Evolutionary conservation across 2,113 vertebrate genomes (phyloP).

Genomic region (Sminthopsis crassicaudata): DNA sequence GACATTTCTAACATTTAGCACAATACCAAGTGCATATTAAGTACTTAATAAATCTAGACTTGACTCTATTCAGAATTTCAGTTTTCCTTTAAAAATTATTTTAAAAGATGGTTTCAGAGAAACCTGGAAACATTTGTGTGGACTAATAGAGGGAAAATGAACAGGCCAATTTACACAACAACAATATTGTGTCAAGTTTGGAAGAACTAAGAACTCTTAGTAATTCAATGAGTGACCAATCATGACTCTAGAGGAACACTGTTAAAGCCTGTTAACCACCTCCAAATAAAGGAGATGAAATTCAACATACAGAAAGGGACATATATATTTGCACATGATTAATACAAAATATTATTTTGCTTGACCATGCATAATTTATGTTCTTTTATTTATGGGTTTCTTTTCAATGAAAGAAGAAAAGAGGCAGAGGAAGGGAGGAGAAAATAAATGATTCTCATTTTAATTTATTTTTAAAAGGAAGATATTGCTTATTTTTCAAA

Average conservation of each 20-base stretch:
- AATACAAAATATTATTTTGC: too few species aligned
- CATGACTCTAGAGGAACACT: neutral
- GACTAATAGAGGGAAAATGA: too few species aligned
- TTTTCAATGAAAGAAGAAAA: neutral
- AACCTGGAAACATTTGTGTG: neutral
- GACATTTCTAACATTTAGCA: too few species aligned
- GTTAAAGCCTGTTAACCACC: neutral
- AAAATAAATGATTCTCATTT: neutral
- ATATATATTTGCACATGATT: neutral
- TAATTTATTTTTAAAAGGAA: neutral
- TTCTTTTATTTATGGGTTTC: neutral
- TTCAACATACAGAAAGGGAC: neutral
- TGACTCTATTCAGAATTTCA: neutral
- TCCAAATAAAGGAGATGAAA: neutral
- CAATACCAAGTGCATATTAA: neutral
- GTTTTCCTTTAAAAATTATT: neutral
- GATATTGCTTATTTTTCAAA: neutral
- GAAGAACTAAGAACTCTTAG: neutral
- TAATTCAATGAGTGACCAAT: neutral
- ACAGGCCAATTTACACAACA: neutral
- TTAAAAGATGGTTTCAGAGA: neutral
- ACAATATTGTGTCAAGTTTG: neutral
- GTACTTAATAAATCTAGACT: neutral
- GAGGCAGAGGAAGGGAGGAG: neutral
- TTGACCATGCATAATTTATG: neutral